phyloP scores from a whole-genome alignment of 2,797 vertebrate species.

The Neomorphus geoffroyi region DNA sequence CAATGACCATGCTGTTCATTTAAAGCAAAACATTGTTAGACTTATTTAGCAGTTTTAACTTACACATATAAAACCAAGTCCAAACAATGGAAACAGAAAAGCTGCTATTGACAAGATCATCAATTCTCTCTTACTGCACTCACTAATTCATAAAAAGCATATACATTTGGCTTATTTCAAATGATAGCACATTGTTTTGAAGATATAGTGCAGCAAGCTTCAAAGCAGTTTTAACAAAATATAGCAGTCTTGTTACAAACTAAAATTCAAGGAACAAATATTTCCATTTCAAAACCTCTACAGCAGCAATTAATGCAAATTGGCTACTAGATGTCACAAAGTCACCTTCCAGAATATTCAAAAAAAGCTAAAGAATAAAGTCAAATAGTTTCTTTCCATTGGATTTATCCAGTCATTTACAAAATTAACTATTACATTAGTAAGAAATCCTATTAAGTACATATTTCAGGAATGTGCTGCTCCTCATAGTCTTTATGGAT shows the following conservation, averaged over 20 bases:
- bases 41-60: slow-evolving; percentile 48
- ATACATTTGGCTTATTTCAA: slow-evolving; percentile 48
- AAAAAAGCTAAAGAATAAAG: slow-evolving; percentile 49
- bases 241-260: slow-evolving; percentile 9
- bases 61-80: slow-evolving; percentile 41
- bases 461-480: slow-evolving; percentile 29
- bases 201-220: slow-evolving; percentile 49
- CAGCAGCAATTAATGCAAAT: slow-evolving; percentile 55
- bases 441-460: background rate
- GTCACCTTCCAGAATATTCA: slow-evolving; percentile 44
- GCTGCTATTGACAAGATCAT: slow-evolving; percentile 37
- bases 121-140: slow-evolving; percentile 58
- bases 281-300: slow-evolving; percentile 54
- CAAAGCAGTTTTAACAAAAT: slow-evolving; percentile 21
- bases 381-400: slow-evolving; percentile 11
- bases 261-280: slow-evolving; percentile 37
- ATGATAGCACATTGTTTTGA: slow-evolving; percentile 38
- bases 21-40: slow-evolving; percentile 59
- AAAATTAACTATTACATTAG: slow-evolving; percentile 40
- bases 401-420: slow-evolving; percentile 51
- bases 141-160: slow-evolving; percentile 60
- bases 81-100: slow-evolving; percentile 56
- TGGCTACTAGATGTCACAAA: slow-evolving; percentile 49
- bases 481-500: background rate
- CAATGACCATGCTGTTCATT: slow-evolving; percentile 54